These are phyloP conservation scores for Emydoidea blandingii DNA, from an alignment of 2,797 vertebrate species.

Conservation along the genomic window DNA sequence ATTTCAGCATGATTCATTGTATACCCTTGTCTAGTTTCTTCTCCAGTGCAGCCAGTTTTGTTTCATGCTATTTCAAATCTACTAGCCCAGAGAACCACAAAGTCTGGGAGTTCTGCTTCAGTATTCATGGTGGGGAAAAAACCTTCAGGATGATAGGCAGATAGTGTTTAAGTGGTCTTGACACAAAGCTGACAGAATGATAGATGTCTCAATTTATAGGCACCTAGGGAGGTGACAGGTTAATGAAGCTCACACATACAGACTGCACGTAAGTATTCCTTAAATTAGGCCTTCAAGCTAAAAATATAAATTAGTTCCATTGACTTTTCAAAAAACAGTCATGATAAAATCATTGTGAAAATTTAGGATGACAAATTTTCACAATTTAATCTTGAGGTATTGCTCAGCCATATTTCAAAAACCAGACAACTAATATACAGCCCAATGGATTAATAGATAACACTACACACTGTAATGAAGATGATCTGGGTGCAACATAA, in stretches of 20 bases:
- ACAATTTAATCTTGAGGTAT: not conserved
- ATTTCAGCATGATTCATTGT: not conserved
- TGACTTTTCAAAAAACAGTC: not conserved
- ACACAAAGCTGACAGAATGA: not conserved
- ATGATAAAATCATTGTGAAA: not conserved
- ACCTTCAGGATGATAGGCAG: not conserved
- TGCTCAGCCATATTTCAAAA: not conserved
- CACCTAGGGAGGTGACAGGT: not conserved
- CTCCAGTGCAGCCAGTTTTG: not conserved
- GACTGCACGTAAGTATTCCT: not conserved
- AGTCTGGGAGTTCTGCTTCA: not conserved
- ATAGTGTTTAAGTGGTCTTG: not conserved
- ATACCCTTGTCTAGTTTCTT: not conserved
- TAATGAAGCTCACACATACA: not conserved
- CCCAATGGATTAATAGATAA: not conserved
- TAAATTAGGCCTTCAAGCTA: not conserved
- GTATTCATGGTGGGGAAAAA: not conserved
- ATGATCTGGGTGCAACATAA: not conserved
- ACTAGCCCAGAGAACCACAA: not conserved
- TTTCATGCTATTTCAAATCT: not conserved
- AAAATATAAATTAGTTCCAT: not conserved
- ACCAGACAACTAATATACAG: not conserved
- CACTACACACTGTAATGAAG: not conserved
- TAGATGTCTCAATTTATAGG: not conserved
- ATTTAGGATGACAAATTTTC: not conserved